A percentile compares a stretch with the other conserved stretches of the same genome.
Conservation (phyloP, 1,140 invertebrate genomes). For the Pygmarrhopalites habei region DNA sequence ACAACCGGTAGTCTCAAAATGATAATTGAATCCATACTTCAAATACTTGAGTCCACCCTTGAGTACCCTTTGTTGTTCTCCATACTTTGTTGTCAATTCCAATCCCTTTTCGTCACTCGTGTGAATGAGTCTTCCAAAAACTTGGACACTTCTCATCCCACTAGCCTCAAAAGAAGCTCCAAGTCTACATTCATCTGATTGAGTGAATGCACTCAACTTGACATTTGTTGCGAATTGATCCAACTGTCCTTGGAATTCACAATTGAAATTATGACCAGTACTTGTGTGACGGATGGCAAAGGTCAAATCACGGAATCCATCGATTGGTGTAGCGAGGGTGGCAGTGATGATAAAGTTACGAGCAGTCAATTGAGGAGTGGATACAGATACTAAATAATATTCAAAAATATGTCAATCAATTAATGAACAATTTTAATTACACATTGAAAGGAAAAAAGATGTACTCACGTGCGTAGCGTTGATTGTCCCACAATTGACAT, state of each 20-base stretch:
- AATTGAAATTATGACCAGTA: no score
- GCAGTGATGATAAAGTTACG: no score
- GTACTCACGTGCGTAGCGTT: background rate
- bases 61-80: constrained; percentile 4
- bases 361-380: background rate
- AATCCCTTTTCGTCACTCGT: constrained; percentile 11
- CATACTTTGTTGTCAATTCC: constrained; percentile 4
- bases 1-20: constrained; percentile 4
- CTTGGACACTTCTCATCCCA: background rate
- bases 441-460: no score
- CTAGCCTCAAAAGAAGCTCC: background rate
- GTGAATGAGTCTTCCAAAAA: background rate
- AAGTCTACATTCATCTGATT: background rate
- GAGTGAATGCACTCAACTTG: no score
- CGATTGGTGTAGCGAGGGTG: no score
- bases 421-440: no score
- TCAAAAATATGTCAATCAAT: no score
- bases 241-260: no score
- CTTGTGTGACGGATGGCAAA: no score
- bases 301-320: no score
- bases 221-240: no score
- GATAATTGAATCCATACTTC: background rate
- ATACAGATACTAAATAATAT: no score
- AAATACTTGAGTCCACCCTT: background rate
- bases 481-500: background rate